A percentile compares a stretch with the other conserved stretches of the same genome.
phyloP scores from a whole-genome alignment of 2,888 invertebrate genomes.

The Cyrtodaria siliqua region DNA sequence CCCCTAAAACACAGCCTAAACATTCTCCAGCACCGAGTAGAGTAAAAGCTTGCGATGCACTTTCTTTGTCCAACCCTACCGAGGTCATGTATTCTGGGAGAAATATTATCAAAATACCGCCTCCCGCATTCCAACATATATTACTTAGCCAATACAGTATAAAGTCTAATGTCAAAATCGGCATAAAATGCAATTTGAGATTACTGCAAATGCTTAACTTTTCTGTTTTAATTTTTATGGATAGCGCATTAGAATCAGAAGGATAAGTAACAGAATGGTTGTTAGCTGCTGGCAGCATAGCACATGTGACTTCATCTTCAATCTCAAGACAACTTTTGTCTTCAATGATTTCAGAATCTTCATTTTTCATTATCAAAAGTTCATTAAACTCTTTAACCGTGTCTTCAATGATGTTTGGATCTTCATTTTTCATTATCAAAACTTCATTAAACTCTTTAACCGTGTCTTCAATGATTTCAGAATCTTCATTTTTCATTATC shows the following conservation, averaged over 20 bases:
- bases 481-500: too few species aligned
- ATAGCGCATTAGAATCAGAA: background rate
- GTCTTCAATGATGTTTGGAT: background rate
- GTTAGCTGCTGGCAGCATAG: too few species aligned
- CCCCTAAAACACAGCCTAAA: conserved; percentile 76
- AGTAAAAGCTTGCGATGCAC: conserved; percentile 69
- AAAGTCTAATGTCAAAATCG: conserved; percentile 67
- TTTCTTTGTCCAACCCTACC: conserved; percentile 63
- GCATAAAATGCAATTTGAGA: conserved; percentile 41
- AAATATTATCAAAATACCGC: conserved; percentile 70
- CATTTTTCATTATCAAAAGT: background rate
- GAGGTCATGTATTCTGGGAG: conserved; percentile 72
- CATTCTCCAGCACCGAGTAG: conserved; percentile 70
- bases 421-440: background rate
- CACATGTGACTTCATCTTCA: too few species aligned
- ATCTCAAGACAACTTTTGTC: background rate
- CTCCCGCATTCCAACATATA: conserved; percentile 78
- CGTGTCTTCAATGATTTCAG: too few species aligned
- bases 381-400: too few species aligned
- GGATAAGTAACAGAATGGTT: background rate
- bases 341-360: background rate
- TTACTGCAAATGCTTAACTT: background rate
- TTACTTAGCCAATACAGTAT: conserved; percentile 77
- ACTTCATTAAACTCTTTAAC: too few species aligned
- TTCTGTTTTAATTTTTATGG: conserved; percentile 8